Evolutionary conservation across 2,888 invertebrate genomes (phyloP).

Genomic region (Drosophila macrospina): DNA sequence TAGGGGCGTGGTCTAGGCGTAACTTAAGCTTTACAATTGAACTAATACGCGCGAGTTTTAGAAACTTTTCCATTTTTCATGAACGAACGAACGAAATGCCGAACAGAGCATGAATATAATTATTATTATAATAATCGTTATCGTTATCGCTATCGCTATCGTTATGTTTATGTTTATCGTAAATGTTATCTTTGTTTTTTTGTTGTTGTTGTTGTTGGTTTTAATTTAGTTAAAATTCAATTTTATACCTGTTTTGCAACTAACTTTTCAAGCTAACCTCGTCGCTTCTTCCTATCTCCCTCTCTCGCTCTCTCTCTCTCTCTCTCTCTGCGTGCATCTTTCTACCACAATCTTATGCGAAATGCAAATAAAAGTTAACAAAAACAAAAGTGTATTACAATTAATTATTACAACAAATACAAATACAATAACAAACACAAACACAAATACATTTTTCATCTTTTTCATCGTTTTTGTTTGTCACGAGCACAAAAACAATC

Average conservation of each 20-base stretch:
- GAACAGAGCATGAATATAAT: conserved; percentile 25
- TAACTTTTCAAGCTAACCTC: conserved; percentile 67
- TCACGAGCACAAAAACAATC: conserved; percentile 38
- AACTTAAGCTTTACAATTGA: conserved; percentile 75
- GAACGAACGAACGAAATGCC: conserved; percentile 44
- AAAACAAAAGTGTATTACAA: conserved; percentile 5
- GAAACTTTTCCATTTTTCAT: conserved; percentile 58
- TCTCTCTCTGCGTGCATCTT: too few relatives aligned
- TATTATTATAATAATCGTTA: conserved; percentile 8
- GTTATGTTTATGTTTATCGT: neutral
- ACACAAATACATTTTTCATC: conserved; percentile 26
- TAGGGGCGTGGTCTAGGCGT: conserved; percentile 66
- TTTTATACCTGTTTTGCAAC: conserved; percentile 67
- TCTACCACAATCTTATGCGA: conserved; percentile 35
- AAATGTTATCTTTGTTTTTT: conserved; percentile 21
- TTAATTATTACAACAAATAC: conserved; percentile 33
- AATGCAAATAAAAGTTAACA: conserved; percentile 39
- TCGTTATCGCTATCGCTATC: conserved; percentile 4
- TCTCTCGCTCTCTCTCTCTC: conserved; percentile 2
- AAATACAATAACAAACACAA: conserved; percentile 31
- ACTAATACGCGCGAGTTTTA: conserved; percentile 77
- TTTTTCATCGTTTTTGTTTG: conserved; percentile 28
- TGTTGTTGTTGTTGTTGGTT: conserved; percentile 15
- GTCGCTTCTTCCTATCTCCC: conserved; percentile 6
- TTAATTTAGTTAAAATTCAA: conserved; percentile 67